Evolutionary conservation across 2,113 vertebrate genomes (phyloP).

Genomic region (Pterocles orientalis): DNA sequence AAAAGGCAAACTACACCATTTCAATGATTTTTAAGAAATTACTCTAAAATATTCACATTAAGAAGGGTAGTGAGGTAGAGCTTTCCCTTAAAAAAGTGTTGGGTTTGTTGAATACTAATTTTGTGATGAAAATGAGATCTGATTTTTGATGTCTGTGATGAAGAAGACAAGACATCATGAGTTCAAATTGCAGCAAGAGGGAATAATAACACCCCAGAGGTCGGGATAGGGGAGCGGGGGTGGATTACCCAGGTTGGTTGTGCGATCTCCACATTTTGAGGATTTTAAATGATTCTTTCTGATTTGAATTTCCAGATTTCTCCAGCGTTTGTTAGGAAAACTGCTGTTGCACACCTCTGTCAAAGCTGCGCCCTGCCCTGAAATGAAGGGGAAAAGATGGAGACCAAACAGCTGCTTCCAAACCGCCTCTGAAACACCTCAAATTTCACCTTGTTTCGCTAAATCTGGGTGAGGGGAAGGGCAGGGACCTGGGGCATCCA

Average conservation of each 20-base stretch:
- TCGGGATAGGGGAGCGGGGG: not conserved
- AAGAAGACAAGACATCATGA: not conserved
- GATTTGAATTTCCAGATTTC: not conserved
- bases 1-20: not conserved
- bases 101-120: not conserved
- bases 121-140: not conserved
- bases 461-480: not conserved
- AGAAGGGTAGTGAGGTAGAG: not conserved
- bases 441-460: not conserved
- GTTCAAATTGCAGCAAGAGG: not conserved
- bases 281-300: not conserved
- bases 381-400: not conserved
- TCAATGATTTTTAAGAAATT: not conserved
- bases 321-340: not conserved
- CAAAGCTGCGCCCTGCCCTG: not conserved
- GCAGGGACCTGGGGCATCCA: rapidly evolving
- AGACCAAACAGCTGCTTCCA: not conserved
- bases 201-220: not conserved
- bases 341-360: not conserved
- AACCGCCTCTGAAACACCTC: not conserved
- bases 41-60: not conserved
- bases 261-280: not conserved
- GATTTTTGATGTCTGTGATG: not conserved
- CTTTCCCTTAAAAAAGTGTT: not conserved
- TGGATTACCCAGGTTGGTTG: rapidly evolving